Percentiles rank a stretch among this genome's conserved stretches.
Conservation (phyloP, 2,888 invertebrate genomes). For the Aporophyla lueneburgensis region DNA sequence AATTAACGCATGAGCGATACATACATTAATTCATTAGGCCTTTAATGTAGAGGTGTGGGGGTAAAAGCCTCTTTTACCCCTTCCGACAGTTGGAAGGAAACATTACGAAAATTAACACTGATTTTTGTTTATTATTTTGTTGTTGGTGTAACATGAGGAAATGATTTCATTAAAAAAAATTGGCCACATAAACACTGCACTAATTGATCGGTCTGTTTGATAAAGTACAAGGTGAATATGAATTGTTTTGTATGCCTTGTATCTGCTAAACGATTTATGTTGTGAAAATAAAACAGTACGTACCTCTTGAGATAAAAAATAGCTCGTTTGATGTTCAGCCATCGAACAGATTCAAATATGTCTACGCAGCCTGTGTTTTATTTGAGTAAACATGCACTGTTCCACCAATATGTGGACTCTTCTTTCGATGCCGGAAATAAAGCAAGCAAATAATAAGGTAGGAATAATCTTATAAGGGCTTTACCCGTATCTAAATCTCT, state of each 20-base stretch:
- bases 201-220: neutral
- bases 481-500: too few species aligned
- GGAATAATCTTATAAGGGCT: too few species aligned
- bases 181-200: neutral
- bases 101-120: slow-evolving; percentile 22
- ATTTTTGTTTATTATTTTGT: slow-evolving; percentile 6
- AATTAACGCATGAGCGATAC: slow-evolving; percentile 56
- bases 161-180: neutral
- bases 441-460: neutral
- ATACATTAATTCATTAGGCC: slow-evolving; percentile 64
- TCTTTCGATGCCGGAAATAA: neutral
- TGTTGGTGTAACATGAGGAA: neutral
- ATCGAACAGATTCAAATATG: too few species aligned
- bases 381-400: too few species aligned
- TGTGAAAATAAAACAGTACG: too few species aligned
- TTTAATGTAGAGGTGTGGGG: slow-evolving; percentile 21
- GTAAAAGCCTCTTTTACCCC: slow-evolving; percentile 14
- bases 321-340: too few species aligned
- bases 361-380: too few species aligned
- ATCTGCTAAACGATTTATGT: too few species aligned
- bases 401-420: neutral
- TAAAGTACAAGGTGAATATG: neutral
- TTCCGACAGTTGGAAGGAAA: neutral
- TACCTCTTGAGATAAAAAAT: too few species aligned
- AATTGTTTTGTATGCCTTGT: too few species aligned